Evolutionary conservation across 2,113 vertebrate genomes (phyloP).

Genomic region (Cyprinodon brontotheroides): DNA sequence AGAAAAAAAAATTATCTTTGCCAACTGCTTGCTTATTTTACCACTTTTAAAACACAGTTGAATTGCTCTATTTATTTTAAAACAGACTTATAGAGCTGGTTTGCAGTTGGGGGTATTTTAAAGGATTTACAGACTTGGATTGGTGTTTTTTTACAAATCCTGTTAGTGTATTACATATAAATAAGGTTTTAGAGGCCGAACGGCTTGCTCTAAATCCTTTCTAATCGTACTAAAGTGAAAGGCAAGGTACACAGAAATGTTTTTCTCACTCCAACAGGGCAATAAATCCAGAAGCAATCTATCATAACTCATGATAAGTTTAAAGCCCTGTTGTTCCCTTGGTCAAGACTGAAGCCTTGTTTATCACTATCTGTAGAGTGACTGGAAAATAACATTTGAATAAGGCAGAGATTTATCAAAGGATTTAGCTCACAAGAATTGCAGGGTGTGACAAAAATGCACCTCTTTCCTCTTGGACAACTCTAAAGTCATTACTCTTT

Average conservation of each 20-base stretch:
- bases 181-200: too few species aligned
- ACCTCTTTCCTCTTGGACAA: constrained; percentile 39
- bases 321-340: constrained; percentile 19
- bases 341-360: neutral
- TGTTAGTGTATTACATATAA: neutral
- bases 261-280: constrained; percentile 15
- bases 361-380: constrained; percentile 23
- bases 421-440: constrained; percentile 49
- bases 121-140: neutral
- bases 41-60: too few species aligned
- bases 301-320: constrained; percentile 17
- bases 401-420: constrained; percentile 30
- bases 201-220: too few species aligned
- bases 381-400: constrained; percentile 8
- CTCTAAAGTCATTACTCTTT: constrained; percentile 49
- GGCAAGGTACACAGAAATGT: neutral
- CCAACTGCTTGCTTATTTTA: too few species aligned
- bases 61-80: neutral
- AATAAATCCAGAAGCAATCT: constrained; percentile 5
- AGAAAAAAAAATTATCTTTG: too few species aligned
- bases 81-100: neutral
- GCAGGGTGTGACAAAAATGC: constrained; percentile 50
- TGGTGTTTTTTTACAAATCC: neutral
- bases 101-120: neutral
- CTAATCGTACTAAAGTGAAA: neutral